Conservation (phyloP, 2,797 vertebrate genomes). For the Xenopus petersii region DNA sequence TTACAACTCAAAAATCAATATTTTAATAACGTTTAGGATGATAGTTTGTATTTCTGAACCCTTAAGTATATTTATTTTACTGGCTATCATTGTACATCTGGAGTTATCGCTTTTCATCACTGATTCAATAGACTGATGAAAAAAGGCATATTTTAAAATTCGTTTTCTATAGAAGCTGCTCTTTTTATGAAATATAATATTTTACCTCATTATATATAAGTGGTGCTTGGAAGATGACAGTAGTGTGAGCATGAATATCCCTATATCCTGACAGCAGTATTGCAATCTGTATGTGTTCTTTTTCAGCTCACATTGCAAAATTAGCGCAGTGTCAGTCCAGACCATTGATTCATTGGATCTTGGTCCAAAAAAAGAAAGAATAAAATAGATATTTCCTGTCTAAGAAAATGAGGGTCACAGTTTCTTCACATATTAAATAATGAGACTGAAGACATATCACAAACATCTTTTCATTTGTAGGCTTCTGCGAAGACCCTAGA, state of each 20-base stretch:
- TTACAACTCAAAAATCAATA: constrained; percentile 30
- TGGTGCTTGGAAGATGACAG: neutral
- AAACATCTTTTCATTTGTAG: no score
- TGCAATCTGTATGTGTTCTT: no score
- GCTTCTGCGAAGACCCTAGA: no score
- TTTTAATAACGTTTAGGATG: constrained; percentile 25
- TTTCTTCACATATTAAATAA: no score
- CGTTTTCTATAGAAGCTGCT: neutral
- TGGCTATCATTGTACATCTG: neutral
- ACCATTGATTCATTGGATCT: no score
- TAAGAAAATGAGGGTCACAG: no score
- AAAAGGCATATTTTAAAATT: neutral
- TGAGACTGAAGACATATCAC: no score
- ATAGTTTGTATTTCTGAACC: constrained; percentile 13
- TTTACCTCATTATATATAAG: no score
- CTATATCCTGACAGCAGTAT: neutral
- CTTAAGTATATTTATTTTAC: constrained; percentile 3
- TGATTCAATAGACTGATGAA: neutral
- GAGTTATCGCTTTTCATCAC: neutral
- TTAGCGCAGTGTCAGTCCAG: no score
- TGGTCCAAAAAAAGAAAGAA: no score
- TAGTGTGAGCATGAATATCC: neutral
- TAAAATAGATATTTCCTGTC: no score
- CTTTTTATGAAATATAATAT: neutral
- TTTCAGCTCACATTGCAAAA: no score